Conservation (phyloP, 2,797 vertebrate species). For the Notamacropus eugenii region DNA sequence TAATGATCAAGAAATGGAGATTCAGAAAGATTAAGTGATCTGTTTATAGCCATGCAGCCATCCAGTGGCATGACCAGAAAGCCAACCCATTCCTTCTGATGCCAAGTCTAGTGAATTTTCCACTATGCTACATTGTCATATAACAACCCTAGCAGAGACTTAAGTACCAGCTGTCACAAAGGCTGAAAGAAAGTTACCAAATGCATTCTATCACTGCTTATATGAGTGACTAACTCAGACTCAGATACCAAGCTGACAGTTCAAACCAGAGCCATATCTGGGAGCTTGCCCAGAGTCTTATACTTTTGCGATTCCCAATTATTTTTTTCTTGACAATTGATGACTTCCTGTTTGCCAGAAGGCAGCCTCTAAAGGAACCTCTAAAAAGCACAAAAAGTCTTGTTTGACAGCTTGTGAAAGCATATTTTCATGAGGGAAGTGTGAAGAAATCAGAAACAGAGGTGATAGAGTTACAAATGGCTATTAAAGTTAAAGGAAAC, state of each 20-base stretch:
- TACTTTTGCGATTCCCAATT: slow-evolving; percentile 20
- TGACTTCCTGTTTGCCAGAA: slow-evolving; percentile 53
- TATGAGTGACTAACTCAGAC: background rate
- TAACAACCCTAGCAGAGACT: background rate
- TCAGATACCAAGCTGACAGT: background rate
- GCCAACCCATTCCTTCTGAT: background rate
- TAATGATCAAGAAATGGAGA: background rate
- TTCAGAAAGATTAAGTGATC: background rate
- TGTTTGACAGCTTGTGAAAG: background rate
- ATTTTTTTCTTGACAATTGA: slow-evolving; percentile 54
- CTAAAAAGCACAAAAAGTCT: slow-evolving; percentile 34
- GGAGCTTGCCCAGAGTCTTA: background rate
- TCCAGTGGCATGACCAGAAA: background rate
- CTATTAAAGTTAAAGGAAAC: slow-evolving; percentile 44
- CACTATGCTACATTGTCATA: background rate
- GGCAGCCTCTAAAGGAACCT: slow-evolving; percentile 21
- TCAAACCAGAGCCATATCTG: background rate
- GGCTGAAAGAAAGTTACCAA: background rate
- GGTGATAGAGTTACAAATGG: slow-evolving; percentile 32
- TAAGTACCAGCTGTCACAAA: background rate
- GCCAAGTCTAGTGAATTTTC: background rate
- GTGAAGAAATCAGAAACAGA: slow-evolving; percentile 41
- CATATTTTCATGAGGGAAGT: slow-evolving; percentile 33
- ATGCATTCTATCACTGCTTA: background rate
- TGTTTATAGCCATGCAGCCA: background rate